phyloP scores from a whole-genome alignment of 2,797 vertebrate genomes.

The Syndactyla subalaris region DNA sequence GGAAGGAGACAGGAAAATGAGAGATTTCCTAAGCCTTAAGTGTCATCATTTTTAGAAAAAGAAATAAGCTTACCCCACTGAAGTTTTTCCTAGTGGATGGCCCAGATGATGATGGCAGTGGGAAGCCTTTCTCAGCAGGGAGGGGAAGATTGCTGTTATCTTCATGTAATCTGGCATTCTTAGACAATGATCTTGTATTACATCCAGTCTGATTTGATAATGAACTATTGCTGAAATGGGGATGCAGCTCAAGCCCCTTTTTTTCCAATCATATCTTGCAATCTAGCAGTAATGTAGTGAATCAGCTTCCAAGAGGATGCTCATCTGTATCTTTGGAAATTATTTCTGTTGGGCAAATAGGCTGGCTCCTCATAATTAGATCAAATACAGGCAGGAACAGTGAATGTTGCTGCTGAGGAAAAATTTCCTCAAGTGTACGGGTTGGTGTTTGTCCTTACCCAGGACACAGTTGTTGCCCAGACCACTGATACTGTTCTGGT shows the following conservation, averaged over 20 bases:
- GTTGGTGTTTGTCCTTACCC: not conserved
- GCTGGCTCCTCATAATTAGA: not conserved
- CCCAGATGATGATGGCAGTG: not conserved
- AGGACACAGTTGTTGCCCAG: not conserved
- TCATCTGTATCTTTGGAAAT: not conserved
- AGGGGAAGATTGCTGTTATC: not conserved
- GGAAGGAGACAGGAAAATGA: not conserved
- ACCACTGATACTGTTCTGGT: not conserved
- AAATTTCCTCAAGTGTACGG: not conserved
- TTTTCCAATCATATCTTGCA: not conserved
- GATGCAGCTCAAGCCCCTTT: not conserved
- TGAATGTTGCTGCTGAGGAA: not conserved
- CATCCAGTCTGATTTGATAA: not conserved
- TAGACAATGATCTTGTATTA: not conserved
- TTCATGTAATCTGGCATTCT: not conserved
- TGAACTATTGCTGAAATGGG: not conserved
- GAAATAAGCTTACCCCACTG: not conserved
- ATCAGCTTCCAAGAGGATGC: not conserved
- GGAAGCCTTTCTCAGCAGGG: not conserved
- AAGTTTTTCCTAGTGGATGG: not conserved
- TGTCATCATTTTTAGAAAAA: not conserved
- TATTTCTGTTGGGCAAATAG: not conserved
- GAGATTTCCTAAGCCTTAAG: not conserved
- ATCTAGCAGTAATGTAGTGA: not conserved
- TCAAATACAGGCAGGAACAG: not conserved